These are phyloP conservation scores for Encarsia formosa DNA, from an alignment of 2,888 invertebrate species.

Conservation along the genomic window DNA sequence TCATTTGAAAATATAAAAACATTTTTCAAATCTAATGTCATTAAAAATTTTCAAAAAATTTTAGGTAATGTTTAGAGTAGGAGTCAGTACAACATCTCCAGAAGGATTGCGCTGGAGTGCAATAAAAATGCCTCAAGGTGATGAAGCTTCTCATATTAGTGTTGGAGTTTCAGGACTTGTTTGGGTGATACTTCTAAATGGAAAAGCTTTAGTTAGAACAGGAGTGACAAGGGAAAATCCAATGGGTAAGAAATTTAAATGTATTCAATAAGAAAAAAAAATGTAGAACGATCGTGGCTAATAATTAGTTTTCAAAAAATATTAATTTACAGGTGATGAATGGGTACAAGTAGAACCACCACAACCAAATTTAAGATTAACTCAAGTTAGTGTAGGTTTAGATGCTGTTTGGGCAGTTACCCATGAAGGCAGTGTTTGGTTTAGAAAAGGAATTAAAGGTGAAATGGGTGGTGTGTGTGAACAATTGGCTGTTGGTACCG, in stretches of 20 bases:
- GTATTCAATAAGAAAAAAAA: background rate
- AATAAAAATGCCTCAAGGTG: conserved; percentile 70
- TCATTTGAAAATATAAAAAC: background rate
- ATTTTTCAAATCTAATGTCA: conserved; percentile 2
- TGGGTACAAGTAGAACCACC: conserved; percentile 82
- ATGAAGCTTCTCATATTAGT: conserved; percentile 80
- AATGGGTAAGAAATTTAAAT: conserved; percentile 53
- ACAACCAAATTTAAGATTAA: conserved; percentile 65
- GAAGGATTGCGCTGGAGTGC: conserved; percentile 85
- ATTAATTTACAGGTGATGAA: conserved; percentile 55
- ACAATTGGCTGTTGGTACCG: conserved; percentile 72
- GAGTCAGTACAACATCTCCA: conserved; percentile 75
- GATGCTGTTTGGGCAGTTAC: conserved; percentile 75
- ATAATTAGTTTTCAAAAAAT: background rate
- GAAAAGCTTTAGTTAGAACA: conserved; percentile 74
- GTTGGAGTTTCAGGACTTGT: conserved; percentile 82
- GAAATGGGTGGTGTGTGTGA: conserved; percentile 71
- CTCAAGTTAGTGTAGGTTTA: conserved; percentile 76
- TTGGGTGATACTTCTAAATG: conserved; percentile 83
- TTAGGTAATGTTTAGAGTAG: conserved; percentile 79
- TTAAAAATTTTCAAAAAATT: background rate
- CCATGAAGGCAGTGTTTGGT: conserved; percentile 82
- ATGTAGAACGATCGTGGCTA: background rate
- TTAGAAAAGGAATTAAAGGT: conserved; percentile 71
- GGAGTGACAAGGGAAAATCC: conserved; percentile 77